Evolutionary conservation across 2,113 vertebrate genomes (phyloP).

Genomic region (Pogonocichla stellata): DNA sequence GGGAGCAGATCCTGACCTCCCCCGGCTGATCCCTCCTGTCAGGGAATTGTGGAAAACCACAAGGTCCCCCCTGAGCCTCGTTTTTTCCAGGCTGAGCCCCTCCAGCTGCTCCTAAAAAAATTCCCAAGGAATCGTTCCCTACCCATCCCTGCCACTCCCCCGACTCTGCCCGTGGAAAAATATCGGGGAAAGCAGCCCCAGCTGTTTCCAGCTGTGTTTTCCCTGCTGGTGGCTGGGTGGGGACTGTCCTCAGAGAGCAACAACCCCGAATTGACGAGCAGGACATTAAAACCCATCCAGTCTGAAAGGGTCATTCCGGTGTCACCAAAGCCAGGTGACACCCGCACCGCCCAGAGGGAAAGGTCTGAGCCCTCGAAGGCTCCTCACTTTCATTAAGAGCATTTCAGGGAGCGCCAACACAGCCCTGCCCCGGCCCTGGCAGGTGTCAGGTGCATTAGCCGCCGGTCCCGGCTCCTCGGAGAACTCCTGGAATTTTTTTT

Average conservation of each 20-base stretch:
- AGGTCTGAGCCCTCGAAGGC: background rate
- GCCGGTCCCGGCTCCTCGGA: background rate
- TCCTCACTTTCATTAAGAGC: background rate
- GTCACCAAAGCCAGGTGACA: background rate
- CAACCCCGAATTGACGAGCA: fast-evolving
- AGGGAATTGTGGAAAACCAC: background rate
- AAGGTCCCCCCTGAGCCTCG: background rate
- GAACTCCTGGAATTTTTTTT: fast-evolving
- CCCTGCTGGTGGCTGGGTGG: background rate
- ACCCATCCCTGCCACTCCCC: no score
- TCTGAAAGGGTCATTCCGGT: background rate
- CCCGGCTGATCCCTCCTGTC: background rate
- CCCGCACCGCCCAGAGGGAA: background rate
- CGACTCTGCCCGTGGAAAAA: background rate
- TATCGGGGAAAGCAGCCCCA: background rate
- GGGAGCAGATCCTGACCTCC: background rate
- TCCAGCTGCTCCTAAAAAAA: background rate
- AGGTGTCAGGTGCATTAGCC: background rate
- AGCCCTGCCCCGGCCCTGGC: background rate
- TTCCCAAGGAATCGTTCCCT: fast-evolving
- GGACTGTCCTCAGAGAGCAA: background rate
- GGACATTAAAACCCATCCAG: background rate
- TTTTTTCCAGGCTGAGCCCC: background rate
- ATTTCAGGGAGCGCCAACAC: background rate
- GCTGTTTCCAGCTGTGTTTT: background rate